Evolutionary conservation across 2,888 invertebrate species (phyloP).

Genomic region (Panorpa germanica): DNA sequence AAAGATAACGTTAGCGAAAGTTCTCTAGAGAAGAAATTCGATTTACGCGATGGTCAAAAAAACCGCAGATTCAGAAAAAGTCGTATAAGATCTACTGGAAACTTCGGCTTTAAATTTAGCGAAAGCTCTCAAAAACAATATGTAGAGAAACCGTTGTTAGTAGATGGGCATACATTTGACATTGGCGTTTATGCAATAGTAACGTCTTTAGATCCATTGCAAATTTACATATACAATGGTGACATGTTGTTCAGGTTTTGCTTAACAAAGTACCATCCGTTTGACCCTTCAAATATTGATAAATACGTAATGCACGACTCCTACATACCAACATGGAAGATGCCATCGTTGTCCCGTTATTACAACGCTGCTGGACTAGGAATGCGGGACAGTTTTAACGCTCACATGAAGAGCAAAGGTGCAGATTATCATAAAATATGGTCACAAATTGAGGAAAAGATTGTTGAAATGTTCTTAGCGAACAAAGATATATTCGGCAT

Average conservation of each 20-base stretch:
- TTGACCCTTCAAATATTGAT: conserved; percentile 55
- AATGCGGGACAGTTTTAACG: conserved; percentile 76
- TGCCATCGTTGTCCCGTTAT: conserved; percentile 53
- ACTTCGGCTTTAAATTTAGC: too few species aligned
- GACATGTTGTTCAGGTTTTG: conserved; percentile 87
- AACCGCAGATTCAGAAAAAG: too few species aligned
- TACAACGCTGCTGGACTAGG: conserved; percentile 54
- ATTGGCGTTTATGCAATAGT: conserved; percentile 87
- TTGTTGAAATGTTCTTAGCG: conserved; percentile 42
- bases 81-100: too few species aligned
- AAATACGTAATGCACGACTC: conserved; percentile 92
- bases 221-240: conserved; percentile 75
- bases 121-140: too few species aligned
- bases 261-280: conserved; percentile 74
- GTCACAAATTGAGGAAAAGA: conserved; percentile 60
- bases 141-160: too few species aligned
- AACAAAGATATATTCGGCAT: conserved; percentile 55
- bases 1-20: too few species aligned
- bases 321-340: conserved; percentile 87
- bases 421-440: conserved; percentile 58
- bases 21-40: too few species aligned
- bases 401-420: conserved; percentile 44
- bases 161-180: conserved; percentile 91
- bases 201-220: conserved; percentile 77
- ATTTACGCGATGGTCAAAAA: too few species aligned